Conservation (phyloP, 2,888 invertebrate genomes). For the Tinea semifulvella region DNA sequence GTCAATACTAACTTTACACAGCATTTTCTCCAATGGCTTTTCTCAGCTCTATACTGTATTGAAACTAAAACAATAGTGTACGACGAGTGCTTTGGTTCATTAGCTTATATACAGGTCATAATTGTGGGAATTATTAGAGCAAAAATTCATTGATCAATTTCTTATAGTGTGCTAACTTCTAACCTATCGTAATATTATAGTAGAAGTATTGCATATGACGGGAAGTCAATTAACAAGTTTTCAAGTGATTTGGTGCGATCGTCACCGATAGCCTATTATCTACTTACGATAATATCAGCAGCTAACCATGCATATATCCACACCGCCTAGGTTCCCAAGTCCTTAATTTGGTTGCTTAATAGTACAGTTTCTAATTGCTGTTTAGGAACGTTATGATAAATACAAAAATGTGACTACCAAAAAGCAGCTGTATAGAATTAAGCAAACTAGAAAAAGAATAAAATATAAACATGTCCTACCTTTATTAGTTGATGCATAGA, state of each 20-base stretch:
- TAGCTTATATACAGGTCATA: slow-evolving; percentile 56
- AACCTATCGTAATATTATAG: slow-evolving; percentile 42
- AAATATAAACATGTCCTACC: too few relatives aligned
- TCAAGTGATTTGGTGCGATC: slow-evolving; percentile 14
- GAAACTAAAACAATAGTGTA: slow-evolving; percentile 37
- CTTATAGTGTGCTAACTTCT: slow-evolving; percentile 50
- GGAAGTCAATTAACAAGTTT: slow-evolving; percentile 20
- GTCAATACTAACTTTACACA: slow-evolving; percentile 39
- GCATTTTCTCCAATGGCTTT: slow-evolving; percentile 30
- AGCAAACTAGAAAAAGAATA: too few relatives aligned
- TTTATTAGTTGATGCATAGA: too few relatives aligned
- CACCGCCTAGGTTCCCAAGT: too few relatives aligned
- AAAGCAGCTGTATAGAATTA: too few relatives aligned
- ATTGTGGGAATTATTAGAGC: slow-evolving; percentile 64
- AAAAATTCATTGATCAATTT: slow-evolving; percentile 60
- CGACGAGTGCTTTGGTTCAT: slow-evolving; percentile 31
- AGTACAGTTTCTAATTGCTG: not conserved
- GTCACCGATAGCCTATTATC: slow-evolving; percentile 12
- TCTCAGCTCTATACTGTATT: slow-evolving; percentile 21
- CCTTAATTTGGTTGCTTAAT: not conserved
- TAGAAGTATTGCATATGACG: slow-evolving; percentile 19
- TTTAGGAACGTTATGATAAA: too few relatives aligned
- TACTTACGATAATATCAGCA: slow-evolving; percentile 1
- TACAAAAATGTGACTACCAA: too few relatives aligned
- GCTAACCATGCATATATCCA: slow-evolving; percentile 7